These are phyloP conservation scores for Styela clava DNA, from an alignment of 23 tunicate genomes.

Conservation along the genomic window DNA sequence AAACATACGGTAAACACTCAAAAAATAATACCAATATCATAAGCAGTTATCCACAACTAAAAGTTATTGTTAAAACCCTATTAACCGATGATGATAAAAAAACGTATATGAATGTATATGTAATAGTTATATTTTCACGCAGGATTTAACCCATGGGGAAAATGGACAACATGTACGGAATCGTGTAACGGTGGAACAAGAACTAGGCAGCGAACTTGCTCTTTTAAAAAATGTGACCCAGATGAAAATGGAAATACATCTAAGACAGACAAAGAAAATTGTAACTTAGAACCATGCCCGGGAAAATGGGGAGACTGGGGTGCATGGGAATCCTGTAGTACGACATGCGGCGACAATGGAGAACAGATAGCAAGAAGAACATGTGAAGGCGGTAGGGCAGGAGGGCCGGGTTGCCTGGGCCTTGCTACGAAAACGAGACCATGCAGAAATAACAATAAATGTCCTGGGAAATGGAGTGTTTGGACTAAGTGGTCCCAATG, in stretches of 20 bases:
- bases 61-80: no score
- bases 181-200: constrained; percentile 37
- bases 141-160: constrained; percentile 42
- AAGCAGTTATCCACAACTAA: no score
- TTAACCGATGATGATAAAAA: no score
- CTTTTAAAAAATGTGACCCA: constrained; percentile 4
- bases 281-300: constrained; percentile 5
- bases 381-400: not conserved
- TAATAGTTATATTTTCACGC: not conserved
- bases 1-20: no score
- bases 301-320: constrained; percentile 19
- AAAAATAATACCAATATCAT: no score
- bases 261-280: not conserved
- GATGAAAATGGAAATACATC: constrained; percentile 10
- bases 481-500: constrained; percentile 16
- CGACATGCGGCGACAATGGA: constrained; percentile 18
- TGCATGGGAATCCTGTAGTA: not conserved
- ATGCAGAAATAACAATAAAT: not conserved
- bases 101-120: not conserved
- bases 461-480: constrained; percentile 10
- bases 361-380: not conserved
- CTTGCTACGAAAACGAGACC: not conserved
- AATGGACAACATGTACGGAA: constrained; percentile 23
- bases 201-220: constrained; percentile 32
- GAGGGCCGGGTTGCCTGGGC: constrained; percentile 9